phyloP scores from a whole-genome alignment of 37 sponge, comb jelly and placozoan species.

The Crambe crambe region DNA sequence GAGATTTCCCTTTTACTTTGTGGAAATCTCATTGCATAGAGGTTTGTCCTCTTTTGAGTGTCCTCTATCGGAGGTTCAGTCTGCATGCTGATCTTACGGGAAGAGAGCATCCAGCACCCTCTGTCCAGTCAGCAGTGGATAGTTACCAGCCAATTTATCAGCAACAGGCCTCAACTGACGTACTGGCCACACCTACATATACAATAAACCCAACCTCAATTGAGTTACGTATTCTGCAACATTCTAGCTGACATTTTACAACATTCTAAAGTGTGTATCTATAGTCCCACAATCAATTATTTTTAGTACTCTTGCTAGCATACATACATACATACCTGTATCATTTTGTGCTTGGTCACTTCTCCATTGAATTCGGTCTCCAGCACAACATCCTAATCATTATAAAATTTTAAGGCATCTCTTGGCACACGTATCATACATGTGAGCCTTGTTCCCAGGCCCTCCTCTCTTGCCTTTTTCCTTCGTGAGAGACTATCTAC shows the following conservation, averaged over 20 bases:
- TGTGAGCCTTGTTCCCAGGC: too few species aligned
- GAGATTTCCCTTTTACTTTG: too few species aligned
- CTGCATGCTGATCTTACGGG: slow-evolving; percentile 91
- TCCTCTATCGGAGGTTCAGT: too few species aligned
- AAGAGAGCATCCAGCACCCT: slow-evolving; percentile 98
- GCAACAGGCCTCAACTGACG: slow-evolving; percentile 89
- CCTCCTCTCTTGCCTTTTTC: too few species aligned
- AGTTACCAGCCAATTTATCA: slow-evolving; percentile 96
- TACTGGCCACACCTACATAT: slow-evolving; percentile 95
- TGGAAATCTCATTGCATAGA: too few species aligned
- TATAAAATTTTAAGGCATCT: too few species aligned
- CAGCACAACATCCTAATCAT: slow-evolving; percentile 73
- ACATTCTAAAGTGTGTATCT: neutral
- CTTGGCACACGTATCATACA: too few species aligned
- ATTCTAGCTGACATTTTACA: neutral
- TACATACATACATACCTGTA: slow-evolving; percentile 71
- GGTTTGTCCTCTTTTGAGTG: too few species aligned
- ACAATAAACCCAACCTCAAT: neutral
- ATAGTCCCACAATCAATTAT: neutral
- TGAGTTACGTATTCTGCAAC: neutral
- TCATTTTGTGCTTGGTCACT: slow-evolving; percentile 82
- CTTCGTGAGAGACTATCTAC: too few species aligned
- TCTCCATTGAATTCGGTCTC: slow-evolving; percentile 97
- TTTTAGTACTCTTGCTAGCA: neutral
- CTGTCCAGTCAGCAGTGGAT: slow-evolving; percentile 97